Conservation (phyloP, 1,140 invertebrate genomes). For the Rhopalosiphum padi region DNA sequence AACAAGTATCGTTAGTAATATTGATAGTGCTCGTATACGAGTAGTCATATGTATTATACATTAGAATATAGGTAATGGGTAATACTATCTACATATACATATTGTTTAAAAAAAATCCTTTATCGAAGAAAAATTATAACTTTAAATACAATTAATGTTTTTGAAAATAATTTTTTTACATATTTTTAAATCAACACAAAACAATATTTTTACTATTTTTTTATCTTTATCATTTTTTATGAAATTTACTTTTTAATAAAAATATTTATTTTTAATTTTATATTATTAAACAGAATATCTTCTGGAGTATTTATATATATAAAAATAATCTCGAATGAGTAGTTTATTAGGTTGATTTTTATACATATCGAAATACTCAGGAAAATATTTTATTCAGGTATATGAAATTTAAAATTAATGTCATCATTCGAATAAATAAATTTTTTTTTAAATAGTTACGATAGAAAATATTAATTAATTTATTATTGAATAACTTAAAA, state of each 20-base stretch:
- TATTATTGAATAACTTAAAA: not conserved
- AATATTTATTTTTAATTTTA: no score
- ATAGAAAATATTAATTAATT: not conserved
- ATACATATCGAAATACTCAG: not conserved
- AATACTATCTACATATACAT: no score
- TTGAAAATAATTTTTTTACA: no score
- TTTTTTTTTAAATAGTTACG: not conserved
- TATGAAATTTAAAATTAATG: not conserved
- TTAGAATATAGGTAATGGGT: no score
- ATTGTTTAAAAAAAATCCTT: not conserved
- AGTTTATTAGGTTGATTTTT: not conserved
- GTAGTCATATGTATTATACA: not conserved
- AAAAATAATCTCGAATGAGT: no score
- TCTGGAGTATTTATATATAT: no score
- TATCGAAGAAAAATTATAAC: not conserved
- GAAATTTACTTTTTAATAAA: no score
- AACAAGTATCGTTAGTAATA: not conserved
- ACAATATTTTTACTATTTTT: no score
- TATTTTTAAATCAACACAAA: no score
- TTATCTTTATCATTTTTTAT: no score
- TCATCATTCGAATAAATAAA: not conserved
- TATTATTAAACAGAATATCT: no score
- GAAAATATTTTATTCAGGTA: not conserved
- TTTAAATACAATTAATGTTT: no score
- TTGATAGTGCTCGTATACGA: not conserved